These are phyloP conservation scores for Camponotus vicinus DNA, from an alignment of 1,140 invertebrate species.

Conservation along the genomic window DNA sequence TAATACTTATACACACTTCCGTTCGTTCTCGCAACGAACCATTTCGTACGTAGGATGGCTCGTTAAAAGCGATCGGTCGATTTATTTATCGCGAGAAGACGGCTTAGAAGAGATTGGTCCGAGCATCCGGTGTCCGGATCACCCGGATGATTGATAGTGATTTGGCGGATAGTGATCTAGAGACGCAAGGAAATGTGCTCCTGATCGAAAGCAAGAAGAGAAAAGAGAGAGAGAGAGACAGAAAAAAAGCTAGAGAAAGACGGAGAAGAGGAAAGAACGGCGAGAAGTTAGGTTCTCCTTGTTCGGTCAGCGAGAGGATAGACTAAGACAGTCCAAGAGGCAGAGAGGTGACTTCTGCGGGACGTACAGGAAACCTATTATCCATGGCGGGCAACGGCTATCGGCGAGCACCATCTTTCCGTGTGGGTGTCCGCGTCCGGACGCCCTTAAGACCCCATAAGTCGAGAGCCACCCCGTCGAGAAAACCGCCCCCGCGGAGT, in stretches of 20 bases:
- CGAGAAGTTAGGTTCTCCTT: conserved; percentile 32
- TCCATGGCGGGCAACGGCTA: conserved; percentile 77
- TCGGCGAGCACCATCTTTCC: conserved; percentile 77
- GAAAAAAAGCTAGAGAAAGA: conserved; percentile 15
- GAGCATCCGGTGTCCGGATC: conserved; percentile 74
- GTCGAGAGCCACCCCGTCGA: conserved; percentile 76
- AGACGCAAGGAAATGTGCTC: conserved; percentile 66
- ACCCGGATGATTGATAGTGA: conserved; percentile 80
- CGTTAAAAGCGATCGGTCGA: conserved; percentile 73
- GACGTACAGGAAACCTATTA: conserved; percentile 76
- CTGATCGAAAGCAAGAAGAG: conserved; percentile 63
- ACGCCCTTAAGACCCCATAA: conserved; percentile 76
- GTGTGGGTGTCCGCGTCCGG: conserved; percentile 77
- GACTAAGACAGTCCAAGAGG: conserved; percentile 48
- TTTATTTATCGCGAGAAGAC: conserved; percentile 74
- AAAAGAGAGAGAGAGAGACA: conserved; percentile 31
- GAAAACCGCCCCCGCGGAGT: conserved; percentile 74
- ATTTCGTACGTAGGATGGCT: conserved; percentile 46
- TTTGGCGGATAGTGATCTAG: conserved; percentile 80
- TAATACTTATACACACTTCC: conserved; percentile 26
- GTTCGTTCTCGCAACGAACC: conserved; percentile 3
- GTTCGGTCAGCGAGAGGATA: conserved; percentile 27
- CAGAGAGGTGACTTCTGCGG: conserved; percentile 66
- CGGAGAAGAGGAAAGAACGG: background rate
- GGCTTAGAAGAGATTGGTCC: conserved; percentile 71